Evolutionary conservation across 1,140 invertebrate genomes (phyloP), one percentile per base, ranked within the genome.

Genomic region (Pomacea maculata): DNA sequence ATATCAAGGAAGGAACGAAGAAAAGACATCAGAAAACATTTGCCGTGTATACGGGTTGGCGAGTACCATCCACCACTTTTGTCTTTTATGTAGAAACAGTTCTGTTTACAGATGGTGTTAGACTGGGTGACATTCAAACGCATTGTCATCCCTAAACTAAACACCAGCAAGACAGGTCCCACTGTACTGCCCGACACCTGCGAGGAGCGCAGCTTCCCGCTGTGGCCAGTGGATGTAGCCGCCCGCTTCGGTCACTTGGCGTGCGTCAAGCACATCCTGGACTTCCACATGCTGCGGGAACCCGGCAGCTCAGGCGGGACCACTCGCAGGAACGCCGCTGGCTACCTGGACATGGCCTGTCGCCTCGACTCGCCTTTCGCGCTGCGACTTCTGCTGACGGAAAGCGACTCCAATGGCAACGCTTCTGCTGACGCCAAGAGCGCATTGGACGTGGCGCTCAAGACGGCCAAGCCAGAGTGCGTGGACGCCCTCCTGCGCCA

Each of bases 191-290:
- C 65, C 19, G 45, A 11, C 21, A 78, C 74, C 21, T 64, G 63
- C 21, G 68, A 70, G 29, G 75, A 81, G 15, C 78, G 78, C 45
- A 25, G 19, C 3, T 78, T 71, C 19, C 79, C 80, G 21, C 55
- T 83, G 14, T 81, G 83, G 34, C 85, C 88, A 5, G 68, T 89
- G 8, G 88, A 88, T 73, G 76, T 89, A 29, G 87, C 88, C 55
- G 86, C 85, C 11, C 78, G 83, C 64, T 83, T 82, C 77, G 86
- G 85, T 45, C 86, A 88, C 73, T 45, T 85, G 12, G 79, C 64
- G 9, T 88, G 88, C 78, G 86, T 89, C 6, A 81, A 83, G 61
- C 75, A 85, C 10, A 84, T 89, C 70, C 81, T 89, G 25, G 87
- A 89, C 72, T 85, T 87, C 68, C 77, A 78, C 77, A 78, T 78